Evolutionary conservation across 2,888 invertebrate species (phyloP), one percentile per base, ranked within the genome.

Genomic region (Brachynemurus nebulosus): DNA sequence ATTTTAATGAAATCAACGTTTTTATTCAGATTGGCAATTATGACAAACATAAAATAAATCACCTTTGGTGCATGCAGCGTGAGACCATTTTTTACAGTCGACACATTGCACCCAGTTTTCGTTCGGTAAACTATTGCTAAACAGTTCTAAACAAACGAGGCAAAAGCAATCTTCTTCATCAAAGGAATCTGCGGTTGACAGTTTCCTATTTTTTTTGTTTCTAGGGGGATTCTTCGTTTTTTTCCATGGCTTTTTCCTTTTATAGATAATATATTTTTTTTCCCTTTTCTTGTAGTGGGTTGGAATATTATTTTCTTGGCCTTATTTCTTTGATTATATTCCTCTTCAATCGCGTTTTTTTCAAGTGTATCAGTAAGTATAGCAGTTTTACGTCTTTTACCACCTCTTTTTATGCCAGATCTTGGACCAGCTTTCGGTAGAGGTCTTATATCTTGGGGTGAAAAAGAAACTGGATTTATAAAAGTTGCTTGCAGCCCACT

Each of bases 331-430:
- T 48, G 42, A 39, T 46, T 36, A 42, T 51, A 42, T 45, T 48
- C 51, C 48, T 51, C 36, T 47, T 48, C 51, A 45, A 50, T 51
- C 42, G 36, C 42, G 35, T 51, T 51, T 43, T 51, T 51, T 47
- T 4, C 45, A 16, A 47, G 51, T 8, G 48, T 51, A 42, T 48
- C 49, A 21, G 48, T 44, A 43, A 46, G 25, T 38, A 46, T 49
- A 12, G 49, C 49, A 35, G 44, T 42, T 27, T 48, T 46, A 46
- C 46, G 44, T 46, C 46, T 49, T 38, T 20, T 47, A 48, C 42
- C 40, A 19, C 41, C 45, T 47, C 45, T 48, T 47, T 45, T 48
- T 47, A 34, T 44, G 46, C 33, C 44, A 37, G 36, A 39, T 41
- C 45, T 47, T 27, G 48, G 40, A 46, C 45, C 47, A 33, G 47